phyloP scores from a whole-genome alignment of 2,113 vertebrate genomes.

The Montifringilla adamsi region DNA sequence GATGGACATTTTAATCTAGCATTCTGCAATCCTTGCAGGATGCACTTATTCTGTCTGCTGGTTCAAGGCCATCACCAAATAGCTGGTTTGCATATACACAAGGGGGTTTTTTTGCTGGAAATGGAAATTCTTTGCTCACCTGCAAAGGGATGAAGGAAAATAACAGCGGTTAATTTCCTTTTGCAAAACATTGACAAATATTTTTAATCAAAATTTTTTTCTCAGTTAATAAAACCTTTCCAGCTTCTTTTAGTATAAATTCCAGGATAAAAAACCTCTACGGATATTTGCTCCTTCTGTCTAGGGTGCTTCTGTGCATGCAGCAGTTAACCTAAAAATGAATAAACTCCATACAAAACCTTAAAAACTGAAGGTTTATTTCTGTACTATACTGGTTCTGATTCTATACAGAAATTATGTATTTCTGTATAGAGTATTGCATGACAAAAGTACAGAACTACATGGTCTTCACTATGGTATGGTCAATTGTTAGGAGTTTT shows the following conservation, averaged over 20 bases:
- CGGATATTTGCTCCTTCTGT: background rate
- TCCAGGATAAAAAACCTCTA: background rate
- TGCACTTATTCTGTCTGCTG: background rate
- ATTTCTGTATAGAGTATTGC: background rate
- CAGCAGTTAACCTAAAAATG: background rate
- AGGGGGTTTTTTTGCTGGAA: rapidly evolving
- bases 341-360: background rate
- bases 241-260: background rate
- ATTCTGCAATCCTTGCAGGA: background rate
- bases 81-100: background rate
- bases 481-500: background rate
- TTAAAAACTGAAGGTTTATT: background rate
- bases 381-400: background rate
- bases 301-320: background rate
- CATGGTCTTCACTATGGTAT: background rate
- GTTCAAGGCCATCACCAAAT: background rate
- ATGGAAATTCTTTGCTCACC: background rate
- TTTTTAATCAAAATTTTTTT: background rate
- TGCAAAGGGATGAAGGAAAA: background rate
- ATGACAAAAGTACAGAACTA: background rate
- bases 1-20: background rate
- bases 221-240: background rate
- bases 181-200: background rate
- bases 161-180: background rate
- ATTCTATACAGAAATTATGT: background rate